Evolutionary conservation across 2,797 vertebrate species (phyloP), one percentile per base, ranked within the genome.

Genomic region (Coregonus sp.): DNA sequence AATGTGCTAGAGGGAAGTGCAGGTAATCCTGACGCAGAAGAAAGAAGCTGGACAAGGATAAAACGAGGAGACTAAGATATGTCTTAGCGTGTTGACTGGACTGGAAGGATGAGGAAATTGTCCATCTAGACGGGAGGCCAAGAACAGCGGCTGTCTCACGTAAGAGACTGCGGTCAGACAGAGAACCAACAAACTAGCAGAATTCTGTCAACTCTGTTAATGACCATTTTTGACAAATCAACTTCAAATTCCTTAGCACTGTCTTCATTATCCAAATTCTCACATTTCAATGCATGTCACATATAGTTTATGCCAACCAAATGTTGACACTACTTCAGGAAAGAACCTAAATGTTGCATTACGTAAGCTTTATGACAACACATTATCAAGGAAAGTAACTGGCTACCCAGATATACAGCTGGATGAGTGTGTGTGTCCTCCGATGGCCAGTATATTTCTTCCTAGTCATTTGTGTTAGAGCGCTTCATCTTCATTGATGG

Each of bases 401-500:
- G 70, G 20, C 15, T 56, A 1, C 20, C 70, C 7, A 71, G 50
- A 25, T 37, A 71, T 71, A 51, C n/a, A 29, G 70, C 70, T 71
- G 50, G 51, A 25, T 59, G 52, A 59, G 29, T 56, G 52, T 59
- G 31, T 37, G 31, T n/a, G 51, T n/a, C 33, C 14, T n/a, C 4
- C 0, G 33, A 35, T n/a, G 66, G 29, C 61, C 61, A 29, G 25
- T 12, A 11, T 65, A 20, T 33, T 35, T 72, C 12, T 5, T 71
- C 76, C 66, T 18, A 18, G 7, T 12, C 52, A 72, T 66, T 37
- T 73, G 59, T 70, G 63, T 74, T 78, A 69, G 74, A 69, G 65
- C 4, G 51, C 47, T 80, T 65, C 54, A 75, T 59, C 71, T 75
- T 75, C 72, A 14, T n/a, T 80, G 76, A 85, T 82, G 74, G 72